Evolutionary conservation across 2,113 vertebrate species (phyloP).

Genomic region (Heloderma charlesbogerti): DNA sequence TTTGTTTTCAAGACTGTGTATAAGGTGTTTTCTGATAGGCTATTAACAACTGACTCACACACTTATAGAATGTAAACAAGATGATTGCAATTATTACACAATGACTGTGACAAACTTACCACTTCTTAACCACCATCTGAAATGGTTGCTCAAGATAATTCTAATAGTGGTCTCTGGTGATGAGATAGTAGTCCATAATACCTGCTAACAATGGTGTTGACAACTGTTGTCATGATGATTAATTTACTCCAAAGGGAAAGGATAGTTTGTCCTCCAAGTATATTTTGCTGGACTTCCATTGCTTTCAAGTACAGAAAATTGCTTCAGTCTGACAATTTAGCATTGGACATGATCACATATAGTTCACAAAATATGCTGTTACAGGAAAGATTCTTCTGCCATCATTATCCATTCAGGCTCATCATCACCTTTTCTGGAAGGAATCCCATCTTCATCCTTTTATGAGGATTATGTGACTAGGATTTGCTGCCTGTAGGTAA

Average conservation of each 20-base stretch:
- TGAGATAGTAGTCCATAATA: neutral
- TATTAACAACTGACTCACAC: neutral
- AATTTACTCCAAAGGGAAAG: neutral
- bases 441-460: neutral
- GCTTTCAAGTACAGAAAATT: neutral
- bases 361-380: neutral
- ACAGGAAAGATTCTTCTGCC: neutral
- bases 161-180: neutral
- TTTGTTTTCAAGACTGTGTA: neutral
- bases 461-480: neutral
- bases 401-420: neutral
- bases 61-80: neutral
- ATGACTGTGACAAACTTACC: neutral
- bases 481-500: neutral
- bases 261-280: neutral
- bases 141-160: neutral
- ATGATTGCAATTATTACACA: neutral
- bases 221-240: constrained; percentile 1
- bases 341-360: neutral
- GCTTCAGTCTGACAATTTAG: neutral
- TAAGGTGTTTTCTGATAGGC: neutral
- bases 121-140: neutral
- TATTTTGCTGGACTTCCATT: neutral
- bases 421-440: neutral
- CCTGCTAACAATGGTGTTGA: neutral